Evolutionary conservation across 2,888 invertebrate species (phyloP).

Genomic region (Synanthedon andrenaeformis): DNA sequence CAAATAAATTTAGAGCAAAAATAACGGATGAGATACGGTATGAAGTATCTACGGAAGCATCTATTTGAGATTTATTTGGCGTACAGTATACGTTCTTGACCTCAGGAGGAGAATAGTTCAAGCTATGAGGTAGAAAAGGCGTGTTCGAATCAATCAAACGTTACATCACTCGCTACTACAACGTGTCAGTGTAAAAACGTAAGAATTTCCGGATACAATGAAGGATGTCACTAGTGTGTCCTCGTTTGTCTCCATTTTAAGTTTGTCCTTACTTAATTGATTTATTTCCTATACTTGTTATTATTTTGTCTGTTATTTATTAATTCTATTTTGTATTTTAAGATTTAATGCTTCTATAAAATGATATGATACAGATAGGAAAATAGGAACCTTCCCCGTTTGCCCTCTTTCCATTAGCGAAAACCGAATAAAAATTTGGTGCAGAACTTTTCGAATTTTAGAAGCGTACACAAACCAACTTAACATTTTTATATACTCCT

Average conservation of each 20-base stretch:
- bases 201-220: constrained; percentile 16
- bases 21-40: neutral
- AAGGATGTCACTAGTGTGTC: constrained; percentile 14
- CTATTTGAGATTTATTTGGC: no score
- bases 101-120: constrained; percentile 1
- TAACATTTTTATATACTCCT: no score
- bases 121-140: constrained; percentile 23
- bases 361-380: no score
- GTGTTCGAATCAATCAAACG: constrained; percentile 24
- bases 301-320: no score
- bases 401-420: no score
- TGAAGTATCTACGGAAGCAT: constrained; percentile 8
- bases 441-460: no score
- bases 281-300: constrained; percentile 1
- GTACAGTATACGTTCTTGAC: constrained; percentile 23
- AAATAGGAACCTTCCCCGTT: no score
- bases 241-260: constrained; percentile 15
- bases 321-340: no score
- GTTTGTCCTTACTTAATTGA: constrained; percentile 5
- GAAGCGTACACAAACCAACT: no score
- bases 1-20: no score
- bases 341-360: no score
- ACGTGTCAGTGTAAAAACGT: constrained; percentile 11
- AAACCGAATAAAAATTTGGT: no score
- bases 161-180: constrained; percentile 22